Base-by-base conservation (phyloP, 2,888 invertebrate species). In the Lypha dubia region DNA sequence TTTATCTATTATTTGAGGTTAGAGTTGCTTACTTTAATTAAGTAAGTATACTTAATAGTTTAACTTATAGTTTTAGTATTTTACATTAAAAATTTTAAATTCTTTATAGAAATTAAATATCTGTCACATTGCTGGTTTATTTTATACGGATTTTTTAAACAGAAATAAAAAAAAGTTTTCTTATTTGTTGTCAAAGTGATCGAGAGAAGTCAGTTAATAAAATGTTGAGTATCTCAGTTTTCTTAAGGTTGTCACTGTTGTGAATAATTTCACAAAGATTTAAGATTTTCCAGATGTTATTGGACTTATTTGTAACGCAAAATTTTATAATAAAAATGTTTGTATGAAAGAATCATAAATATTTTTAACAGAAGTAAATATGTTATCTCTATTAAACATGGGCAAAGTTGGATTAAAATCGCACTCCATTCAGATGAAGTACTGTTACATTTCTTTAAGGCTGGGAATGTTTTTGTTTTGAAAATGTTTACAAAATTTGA, bases 1-100 rank as follows among this genome's bases (percentile, higher is more conserved):
- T 81, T 81, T n/a, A n/a, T n/a, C n/a, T n/a, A n/a, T 79, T 81
- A 81, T 81, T 84, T 81, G 81, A 84, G 84, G 81, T 84, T 84
- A 84, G 74, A 73, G 77, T 80, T 81, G 35, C 11, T 51, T 68
- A 56, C 32, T 51, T 81, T 73, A 22, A 32, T 62, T 60, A 65
- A 32, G 15, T 35, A 56, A 44, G 51, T 74, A 49, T 73, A 38
- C 20, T 56, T 56, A 63, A 63, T 53, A 67, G 49, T 73, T 77
- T 68, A 62, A n/a, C 62, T 67, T 60, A 51, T 20, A 65, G 35
- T 49, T 58, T 75, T 60, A 60, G 17, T 56, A 73, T 44, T 51
- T 62, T 56, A 70, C 41, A 51, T 49, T n/a, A n/a, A 49, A 35
- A 28, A 11, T n/a, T 35, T 49, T 62, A 58, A 49, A 41, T 28